Base-by-base conservation (phyloP, 2,888 invertebrate species). In the Tenthredo amoena region DNA sequence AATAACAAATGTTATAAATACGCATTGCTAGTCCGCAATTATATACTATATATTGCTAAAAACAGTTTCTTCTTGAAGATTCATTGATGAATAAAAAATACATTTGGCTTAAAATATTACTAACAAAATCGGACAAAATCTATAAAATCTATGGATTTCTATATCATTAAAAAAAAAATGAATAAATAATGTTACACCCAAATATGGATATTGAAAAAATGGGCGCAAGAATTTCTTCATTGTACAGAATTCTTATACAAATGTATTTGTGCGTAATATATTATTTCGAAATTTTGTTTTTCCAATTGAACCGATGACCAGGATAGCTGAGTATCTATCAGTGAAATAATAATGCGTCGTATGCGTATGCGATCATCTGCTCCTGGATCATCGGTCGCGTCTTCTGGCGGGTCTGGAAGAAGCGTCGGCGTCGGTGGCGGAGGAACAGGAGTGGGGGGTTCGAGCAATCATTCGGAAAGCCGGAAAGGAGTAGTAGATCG, bases 321-420 rank as follows among this genome's bases (percentile, higher is more conserved):
- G 43, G 43, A 10, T 37, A 47, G 47, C 47, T 47, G 47, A 15
- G 47, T n/a, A 43, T 74, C 9, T 18, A 74, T 74, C 40, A 37
- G 71, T 71, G 72, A 74, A n/a, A 40, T n/a, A 15, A 71, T 37
- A 71, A 85, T 77, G 85, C 85, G 77, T 40, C 77, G 85, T 58
- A 85, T 85, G 50, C 85, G 85, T 43, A 77, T 85, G 62, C 77
- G 77, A 65, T 85, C 77, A 65, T 37, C 26, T 31, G 77, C n/a
- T 34, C 18, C 31, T 68, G 81, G 77, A 77, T 50, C 77, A 31
- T 81, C 81, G 31, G 21, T 31, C 10, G 31, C 26, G 34, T 65
- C 65, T 26, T 6, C 74, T 12, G 74, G 58, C 43, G 21, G 40
- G 55, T 76, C 77, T 79, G 76, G 31, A 79, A 58, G 68, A 68